Evolutionary conservation across 2,888 invertebrate species (phyloP), one percentile per base, ranked within the genome.

Genomic region (Dioctria rufipes): DNA sequence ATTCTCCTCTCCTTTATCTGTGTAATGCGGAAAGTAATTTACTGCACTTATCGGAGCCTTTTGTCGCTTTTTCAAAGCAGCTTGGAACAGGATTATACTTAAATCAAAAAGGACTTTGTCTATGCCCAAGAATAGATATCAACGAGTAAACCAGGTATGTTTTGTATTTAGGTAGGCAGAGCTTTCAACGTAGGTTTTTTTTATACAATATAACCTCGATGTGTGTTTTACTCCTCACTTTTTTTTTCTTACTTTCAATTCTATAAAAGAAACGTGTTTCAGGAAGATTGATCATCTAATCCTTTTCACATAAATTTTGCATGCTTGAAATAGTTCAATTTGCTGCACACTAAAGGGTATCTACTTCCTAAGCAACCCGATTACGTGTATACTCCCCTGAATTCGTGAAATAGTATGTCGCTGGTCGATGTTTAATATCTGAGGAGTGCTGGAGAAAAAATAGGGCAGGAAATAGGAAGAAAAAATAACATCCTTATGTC

Each of bases 301-400:
- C 80, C 80, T 80, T 80, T 80, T 69, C 69, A 67, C 80, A 80
- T 80, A 61, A 80, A 71, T 80, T 80, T 69, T 80, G 61, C 58
- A 80, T 69, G 80, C 61, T 80, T 69, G 69, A 69, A 69, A 80
- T 80, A 67, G 80, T 69, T 61, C 69, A 80, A 80, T 80, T 80
- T 80, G 69, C 80, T 63, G 63, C 49, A 63, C 77, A 77, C 77
- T 77, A 25, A 63, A 63, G 63, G 63, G 63, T 77, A 37, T 77
- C 25, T 63, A 46, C 39, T 71, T 13, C 49, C 46, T 25, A 63
- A 58, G 37, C 39, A 40, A 8, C 25, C 25, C 25, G 25, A 25
- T 25, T 25, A 25, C 25, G 25, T 25, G 25, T 25, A 25, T 25
- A 25, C 25, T 25, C 25, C 25, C 2, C 25, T 25, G 25, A 25